Conservation (phyloP, 2,888 invertebrate species). For the Drosophila subsilvestris region DNA sequence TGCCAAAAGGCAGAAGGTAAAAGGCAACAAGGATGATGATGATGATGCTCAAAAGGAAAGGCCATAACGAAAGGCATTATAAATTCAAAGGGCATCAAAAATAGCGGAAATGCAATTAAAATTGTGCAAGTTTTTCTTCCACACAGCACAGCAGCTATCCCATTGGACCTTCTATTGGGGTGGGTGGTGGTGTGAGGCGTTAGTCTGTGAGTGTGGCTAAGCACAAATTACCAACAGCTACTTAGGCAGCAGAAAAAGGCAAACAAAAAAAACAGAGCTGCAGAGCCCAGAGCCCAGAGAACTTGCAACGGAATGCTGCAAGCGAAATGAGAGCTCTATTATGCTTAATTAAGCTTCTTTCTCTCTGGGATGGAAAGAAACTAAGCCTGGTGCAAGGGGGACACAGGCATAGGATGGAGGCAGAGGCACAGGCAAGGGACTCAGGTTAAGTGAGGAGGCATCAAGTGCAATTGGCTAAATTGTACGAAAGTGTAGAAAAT, state of each 20-base stretch:
- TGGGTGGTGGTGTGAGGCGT: slow-evolving; percentile 37
- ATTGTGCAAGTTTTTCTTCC: slow-evolving; percentile 46
- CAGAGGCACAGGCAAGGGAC: background rate
- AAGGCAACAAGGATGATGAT: background rate
- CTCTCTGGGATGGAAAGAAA: slow-evolving; percentile 9
- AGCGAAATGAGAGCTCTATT: slow-evolving; percentile 55
- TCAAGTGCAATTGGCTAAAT: slow-evolving; percentile 37
- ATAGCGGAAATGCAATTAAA: slow-evolving; percentile 78
- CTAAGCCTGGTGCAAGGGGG: slow-evolving; percentile 12
- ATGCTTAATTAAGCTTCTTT: slow-evolving; percentile 72
- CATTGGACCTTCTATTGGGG: background rate
- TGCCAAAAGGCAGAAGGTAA: slow-evolving; percentile 35
- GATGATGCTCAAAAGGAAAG: background rate
- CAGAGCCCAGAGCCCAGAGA: background rate
- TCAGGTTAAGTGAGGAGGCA: slow-evolving; percentile 26
- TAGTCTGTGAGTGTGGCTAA: slow-evolving; percentile 71
- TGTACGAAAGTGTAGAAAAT: slow-evolving; percentile 14
- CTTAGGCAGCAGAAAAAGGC: slow-evolving; percentile 44
- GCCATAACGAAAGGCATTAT: slow-evolving; percentile 53
- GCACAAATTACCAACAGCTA: slow-evolving; percentile 77
- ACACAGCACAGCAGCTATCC: slow-evolving; percentile 12
- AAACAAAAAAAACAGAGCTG: slow-evolving; percentile 10
- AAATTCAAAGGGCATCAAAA: slow-evolving; percentile 77
- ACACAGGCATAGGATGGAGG: background rate
- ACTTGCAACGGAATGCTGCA: slow-evolving; percentile 29